These are phyloP conservation scores for Thalpophila matura DNA, from an alignment of 2,888 invertebrate genomes.

Conservation along the genomic window DNA sequence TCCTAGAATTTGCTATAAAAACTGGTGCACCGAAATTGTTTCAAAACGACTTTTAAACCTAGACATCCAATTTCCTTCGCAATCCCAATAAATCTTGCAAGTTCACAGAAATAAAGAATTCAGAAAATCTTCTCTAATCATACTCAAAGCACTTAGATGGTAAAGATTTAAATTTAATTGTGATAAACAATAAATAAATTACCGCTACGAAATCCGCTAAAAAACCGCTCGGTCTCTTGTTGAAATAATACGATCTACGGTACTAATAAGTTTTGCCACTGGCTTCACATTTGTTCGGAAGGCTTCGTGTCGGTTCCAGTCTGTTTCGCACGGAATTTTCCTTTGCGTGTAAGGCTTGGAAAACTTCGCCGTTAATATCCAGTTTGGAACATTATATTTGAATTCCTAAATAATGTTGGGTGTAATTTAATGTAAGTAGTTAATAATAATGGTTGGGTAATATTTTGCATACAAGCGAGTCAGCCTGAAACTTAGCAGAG, in stretches of 20 bases:
- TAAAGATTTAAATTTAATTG: no score
- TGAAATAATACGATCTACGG: background rate
- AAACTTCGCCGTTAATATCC: conserved; percentile 1
- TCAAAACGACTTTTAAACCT: background rate
- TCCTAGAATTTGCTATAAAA: no score
- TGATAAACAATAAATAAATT: no score
- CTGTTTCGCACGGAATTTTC: conserved; percentile 34
- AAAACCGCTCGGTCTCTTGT: background rate
- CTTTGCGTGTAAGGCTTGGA: background rate
- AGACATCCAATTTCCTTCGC: background rate
- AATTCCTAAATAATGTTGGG: conserved; percentile 6
- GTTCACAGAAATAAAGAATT: background rate
- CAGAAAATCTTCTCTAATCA: background rate
- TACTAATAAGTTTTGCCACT: conserved; percentile 8
- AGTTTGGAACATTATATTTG: conserved; percentile 3
- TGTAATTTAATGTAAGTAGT: conserved; percentile 18
- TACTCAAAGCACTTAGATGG: background rate
- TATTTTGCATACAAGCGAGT: background rate
- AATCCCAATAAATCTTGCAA: no score
- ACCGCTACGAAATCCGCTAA: no score
- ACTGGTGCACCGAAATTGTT: no score
- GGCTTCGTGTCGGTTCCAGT: conserved; percentile 29
- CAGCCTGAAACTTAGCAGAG: background rate
- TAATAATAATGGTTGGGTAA: background rate
- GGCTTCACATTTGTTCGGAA: conserved; percentile 3